Percentiles rank a stretch among this genome's conserved stretches.
Conservation (phyloP, 1,140 invertebrate species). For the Contarinia nasturtii region DNA sequence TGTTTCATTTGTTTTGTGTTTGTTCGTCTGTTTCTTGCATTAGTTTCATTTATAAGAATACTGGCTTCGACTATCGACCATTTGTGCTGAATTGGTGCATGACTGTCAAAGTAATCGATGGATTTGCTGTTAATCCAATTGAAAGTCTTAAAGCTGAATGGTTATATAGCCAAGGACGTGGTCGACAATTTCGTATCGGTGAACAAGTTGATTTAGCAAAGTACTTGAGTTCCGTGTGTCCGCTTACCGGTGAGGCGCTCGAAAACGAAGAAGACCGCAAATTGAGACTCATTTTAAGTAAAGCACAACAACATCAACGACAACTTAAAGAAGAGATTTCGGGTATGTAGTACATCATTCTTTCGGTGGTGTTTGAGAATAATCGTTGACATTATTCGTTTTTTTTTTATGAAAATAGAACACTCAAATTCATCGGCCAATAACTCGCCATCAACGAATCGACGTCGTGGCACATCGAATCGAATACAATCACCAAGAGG, state of each 20-base stretch:
- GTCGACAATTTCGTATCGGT: slow-evolving; percentile 65
- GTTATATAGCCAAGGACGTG: slow-evolving; percentile 82
- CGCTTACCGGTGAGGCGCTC: slow-evolving; percentile 48
- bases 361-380: no score
- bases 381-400: no score
- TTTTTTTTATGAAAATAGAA: slow-evolving; percentile 7
- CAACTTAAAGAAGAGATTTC: slow-evolving; percentile 47
- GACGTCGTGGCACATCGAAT: slow-evolving; percentile 17
- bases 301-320: slow-evolving; percentile 76
- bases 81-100: slow-evolving; percentile 87
- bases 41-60: slow-evolving; percentile 20
- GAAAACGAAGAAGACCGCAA: slow-evolving; percentile 75
- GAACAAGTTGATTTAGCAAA: slow-evolving; percentile 65
- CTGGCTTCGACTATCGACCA: slow-evolving; percentile 78
- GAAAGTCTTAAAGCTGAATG: slow-evolving; percentile 90
- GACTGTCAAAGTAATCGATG: slow-evolving; percentile 71
- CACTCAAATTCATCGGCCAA: slow-evolving; percentile 18
- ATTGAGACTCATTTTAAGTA: slow-evolving; percentile 61
- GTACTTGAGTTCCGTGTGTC: slow-evolving; percentile 61
- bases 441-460: slow-evolving; percentile 19
- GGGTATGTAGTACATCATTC: not conserved
- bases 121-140: slow-evolving; percentile 68
- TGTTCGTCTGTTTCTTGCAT: not conserved
- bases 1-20: not conserved
- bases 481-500: slow-evolving; percentile 22